Percentiles rank a stretch among this genome's conserved stretches.
Conservation (phyloP, 2,113 vertebrate species). For the Phalacrocorax pelagicus region DNA sequence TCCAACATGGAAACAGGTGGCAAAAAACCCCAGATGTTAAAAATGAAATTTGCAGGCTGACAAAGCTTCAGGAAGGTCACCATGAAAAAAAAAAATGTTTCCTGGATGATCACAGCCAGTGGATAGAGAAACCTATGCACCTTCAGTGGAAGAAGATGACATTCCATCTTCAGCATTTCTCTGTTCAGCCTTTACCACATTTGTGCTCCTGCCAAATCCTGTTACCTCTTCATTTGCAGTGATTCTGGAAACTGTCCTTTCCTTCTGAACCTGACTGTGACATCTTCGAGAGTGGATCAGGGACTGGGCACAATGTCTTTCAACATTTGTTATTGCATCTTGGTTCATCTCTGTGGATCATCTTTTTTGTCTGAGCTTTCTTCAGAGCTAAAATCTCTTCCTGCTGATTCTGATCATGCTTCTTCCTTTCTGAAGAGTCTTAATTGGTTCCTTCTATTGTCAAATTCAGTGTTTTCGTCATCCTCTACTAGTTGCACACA, state of each 20-base stretch:
- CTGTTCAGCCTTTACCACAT: not conserved
- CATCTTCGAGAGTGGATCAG: not conserved
- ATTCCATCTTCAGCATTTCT: not conserved
- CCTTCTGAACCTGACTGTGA: not conserved
- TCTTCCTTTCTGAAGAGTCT: not conserved
- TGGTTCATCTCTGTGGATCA: not conserved
- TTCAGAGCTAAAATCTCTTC: not conserved
- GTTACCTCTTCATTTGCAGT: not conserved
- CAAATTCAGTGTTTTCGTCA: not conserved
- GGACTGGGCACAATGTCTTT: not conserved
- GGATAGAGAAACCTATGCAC: not conserved
- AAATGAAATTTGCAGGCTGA: not conserved
- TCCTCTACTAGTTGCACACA: not conserved
- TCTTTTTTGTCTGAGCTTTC: not conserved
- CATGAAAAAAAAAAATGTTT: not conserved
- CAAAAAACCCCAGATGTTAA: conserved; percentile 23
- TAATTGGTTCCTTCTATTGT: not conserved
- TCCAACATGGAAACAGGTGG: not conserved
- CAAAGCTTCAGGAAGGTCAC: conserved; percentile 1
- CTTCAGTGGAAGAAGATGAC: not conserved
- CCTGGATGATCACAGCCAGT: not conserved
- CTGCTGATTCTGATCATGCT: not conserved
- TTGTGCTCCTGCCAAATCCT: not conserved
- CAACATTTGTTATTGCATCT: not conserved
- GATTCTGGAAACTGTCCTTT: not conserved